Conservation (phyloP, 2,888 invertebrate species). For the Cartodere bifasciata region DNA sequence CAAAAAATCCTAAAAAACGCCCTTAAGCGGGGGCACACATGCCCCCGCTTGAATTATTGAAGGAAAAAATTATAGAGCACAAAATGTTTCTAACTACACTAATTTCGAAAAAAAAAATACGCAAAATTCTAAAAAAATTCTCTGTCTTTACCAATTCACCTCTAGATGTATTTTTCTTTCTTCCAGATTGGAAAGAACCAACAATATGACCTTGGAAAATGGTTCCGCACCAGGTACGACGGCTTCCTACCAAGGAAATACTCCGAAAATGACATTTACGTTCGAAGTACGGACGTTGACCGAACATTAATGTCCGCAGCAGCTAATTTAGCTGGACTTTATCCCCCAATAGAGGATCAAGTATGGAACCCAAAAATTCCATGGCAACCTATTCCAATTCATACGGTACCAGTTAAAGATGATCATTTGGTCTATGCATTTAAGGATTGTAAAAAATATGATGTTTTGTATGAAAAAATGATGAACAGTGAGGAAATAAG, state of each 20-base stretch:
- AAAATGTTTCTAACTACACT: no score
- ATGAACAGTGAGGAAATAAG: no score
- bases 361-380: constrained; percentile 45
- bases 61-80: no score
- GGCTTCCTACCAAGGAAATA: constrained; percentile 44
- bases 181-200: constrained; percentile 56
- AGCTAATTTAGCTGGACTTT: constrained; percentile 66
- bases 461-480: no score
- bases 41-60: no score
- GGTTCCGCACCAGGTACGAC: constrained; percentile 57
- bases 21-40: no score
- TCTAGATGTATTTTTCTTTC: no score
- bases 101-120: no score
- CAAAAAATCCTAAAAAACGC: no score
- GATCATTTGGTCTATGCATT: constrained; percentile 52
- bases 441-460: constrained; percentile 54
- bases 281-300: constrained; percentile 74
- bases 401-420: constrained; percentile 46
- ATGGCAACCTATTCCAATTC: constrained; percentile 74
- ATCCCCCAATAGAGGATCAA: constrained; percentile 46
- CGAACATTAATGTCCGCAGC: constrained; percentile 82
- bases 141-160: no score
- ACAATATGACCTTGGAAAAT: constrained; percentile 62
- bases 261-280: constrained; percentile 42
- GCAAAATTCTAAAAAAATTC: no score